phyloP scores from a whole-genome alignment of 2,888 invertebrate genomes.

The Cephus nigrinus region DNA sequence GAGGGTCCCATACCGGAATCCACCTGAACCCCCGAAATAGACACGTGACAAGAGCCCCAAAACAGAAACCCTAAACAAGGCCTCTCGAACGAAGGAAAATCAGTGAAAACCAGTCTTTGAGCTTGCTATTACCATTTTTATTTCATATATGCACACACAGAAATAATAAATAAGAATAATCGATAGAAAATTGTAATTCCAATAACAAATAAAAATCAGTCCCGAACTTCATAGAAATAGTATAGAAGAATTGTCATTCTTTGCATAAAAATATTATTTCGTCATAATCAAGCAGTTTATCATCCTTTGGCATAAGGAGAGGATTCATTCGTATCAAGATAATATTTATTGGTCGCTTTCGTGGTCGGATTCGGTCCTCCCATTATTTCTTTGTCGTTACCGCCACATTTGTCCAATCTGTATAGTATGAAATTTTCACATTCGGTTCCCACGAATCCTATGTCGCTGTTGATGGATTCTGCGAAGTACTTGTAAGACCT shows the following conservation, averaged over 20 bases:
- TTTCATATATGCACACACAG: too few species aligned
- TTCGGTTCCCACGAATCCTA: constrained; percentile 33
- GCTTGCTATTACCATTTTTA: too few species aligned
- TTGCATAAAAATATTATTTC: background rate
- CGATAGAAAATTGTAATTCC: too few species aligned
- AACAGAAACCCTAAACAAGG: background rate
- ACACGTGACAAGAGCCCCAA: background rate
- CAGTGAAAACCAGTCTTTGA: background rate
- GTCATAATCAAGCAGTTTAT: background rate
- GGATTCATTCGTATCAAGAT: background rate
- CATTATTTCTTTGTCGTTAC: background rate
- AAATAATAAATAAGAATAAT: background rate
- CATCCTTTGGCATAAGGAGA: background rate
- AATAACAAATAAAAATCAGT: too few species aligned
- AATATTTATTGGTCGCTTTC: background rate
- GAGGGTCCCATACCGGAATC: background rate
- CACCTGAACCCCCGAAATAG: background rate
- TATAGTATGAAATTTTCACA: constrained; percentile 28
- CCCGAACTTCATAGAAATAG: too few species aligned
- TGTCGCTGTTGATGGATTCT: constrained; percentile 28
- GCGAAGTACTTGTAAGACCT: constrained; percentile 35
- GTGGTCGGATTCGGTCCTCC: background rate
- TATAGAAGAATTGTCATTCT: background rate
- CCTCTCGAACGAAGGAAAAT: background rate
- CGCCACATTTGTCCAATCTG: background rate